Evolutionary conservation across 2,888 invertebrate genomes (phyloP).

Genomic region (Hipparchia semele): DNA sequence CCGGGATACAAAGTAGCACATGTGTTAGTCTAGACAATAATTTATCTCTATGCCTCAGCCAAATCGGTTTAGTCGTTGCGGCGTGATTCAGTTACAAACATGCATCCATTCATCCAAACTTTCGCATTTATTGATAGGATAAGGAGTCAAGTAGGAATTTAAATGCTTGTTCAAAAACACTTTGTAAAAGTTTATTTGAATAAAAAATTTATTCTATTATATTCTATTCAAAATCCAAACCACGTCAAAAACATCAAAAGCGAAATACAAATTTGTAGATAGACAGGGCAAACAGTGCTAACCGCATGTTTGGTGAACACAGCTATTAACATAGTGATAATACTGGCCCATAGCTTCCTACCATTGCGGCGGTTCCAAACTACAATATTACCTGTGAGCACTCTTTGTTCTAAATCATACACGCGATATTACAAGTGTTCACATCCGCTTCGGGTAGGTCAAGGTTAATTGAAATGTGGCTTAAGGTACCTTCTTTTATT

Average conservation of each 20-base stretch:
- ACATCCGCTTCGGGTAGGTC: slow-evolving; percentile 15
- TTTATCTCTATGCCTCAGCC: no score
- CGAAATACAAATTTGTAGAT: background rate
- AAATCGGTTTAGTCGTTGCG: no score
- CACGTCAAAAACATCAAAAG: slow-evolving; percentile 4
- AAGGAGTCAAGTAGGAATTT: background rate
- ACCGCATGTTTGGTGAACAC: slow-evolving; percentile 54
- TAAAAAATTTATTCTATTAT: background rate
- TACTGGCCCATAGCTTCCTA: slow-evolving; percentile 25
- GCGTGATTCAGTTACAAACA: no score
- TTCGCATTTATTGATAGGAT: no score
- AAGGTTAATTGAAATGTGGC: slow-evolving; percentile 9
- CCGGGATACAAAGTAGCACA: no score
- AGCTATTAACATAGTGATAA: slow-evolving; percentile 27
- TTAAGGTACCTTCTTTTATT: background rate
- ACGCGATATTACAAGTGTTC: slow-evolving; percentile 7
- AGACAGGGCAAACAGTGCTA: slow-evolving; percentile 55
- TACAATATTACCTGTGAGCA: slow-evolving; percentile 17
- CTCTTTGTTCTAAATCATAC: slow-evolving; percentile 14
- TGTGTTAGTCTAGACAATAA: no score
- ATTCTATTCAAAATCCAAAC: background rate
- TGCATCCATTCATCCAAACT: no score
- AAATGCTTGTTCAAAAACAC: background rate
- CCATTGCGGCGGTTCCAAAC: slow-evolving; percentile 23
- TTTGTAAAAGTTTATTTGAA: no score